Percentiles rank a stretch among this genome's conserved stretches.
phyloP scores from a whole-genome alignment of 2,797 vertebrate genomes.

The Micropoecilia bifurca region DNA sequence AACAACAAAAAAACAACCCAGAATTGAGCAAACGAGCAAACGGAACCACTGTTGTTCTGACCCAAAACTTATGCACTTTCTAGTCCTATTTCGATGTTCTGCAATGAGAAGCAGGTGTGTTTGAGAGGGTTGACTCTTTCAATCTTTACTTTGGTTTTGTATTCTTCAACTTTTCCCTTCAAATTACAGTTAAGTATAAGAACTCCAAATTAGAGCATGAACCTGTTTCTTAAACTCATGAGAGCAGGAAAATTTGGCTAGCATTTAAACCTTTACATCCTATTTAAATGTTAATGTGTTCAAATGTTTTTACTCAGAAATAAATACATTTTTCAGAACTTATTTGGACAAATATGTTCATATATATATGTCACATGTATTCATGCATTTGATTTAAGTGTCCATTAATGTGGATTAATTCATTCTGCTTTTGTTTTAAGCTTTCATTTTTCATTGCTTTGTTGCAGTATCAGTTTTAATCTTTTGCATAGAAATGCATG shows the following conservation, averaged over 20 bases:
- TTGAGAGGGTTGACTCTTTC: background rate
- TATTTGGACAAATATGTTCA: background rate
- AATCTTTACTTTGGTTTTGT: background rate
- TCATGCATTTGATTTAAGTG: background rate
- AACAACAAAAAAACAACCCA: no score
- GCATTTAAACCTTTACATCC: background rate
- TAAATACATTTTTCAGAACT: background rate
- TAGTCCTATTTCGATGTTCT: background rate
- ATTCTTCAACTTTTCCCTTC: background rate
- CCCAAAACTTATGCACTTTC: background rate
- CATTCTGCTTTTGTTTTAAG: background rate
- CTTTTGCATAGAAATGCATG: background rate
- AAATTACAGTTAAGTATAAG: background rate
- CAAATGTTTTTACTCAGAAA: background rate
- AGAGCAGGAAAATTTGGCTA: background rate
- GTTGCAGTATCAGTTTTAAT: background rate
- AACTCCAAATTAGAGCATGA: background rate
- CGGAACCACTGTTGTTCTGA: background rate
- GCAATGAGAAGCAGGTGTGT: background rate
- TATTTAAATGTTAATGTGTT: background rate
- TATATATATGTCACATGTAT: no score
- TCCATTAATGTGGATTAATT: background rate
- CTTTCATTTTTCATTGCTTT: background rate
- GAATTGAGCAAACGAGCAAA: no score
- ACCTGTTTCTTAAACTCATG: background rate